These are phyloP conservation scores for Agonopterix subpropinquella DNA, from an alignment of 2,888 invertebrate genomes.

Conservation along the genomic window DNA sequence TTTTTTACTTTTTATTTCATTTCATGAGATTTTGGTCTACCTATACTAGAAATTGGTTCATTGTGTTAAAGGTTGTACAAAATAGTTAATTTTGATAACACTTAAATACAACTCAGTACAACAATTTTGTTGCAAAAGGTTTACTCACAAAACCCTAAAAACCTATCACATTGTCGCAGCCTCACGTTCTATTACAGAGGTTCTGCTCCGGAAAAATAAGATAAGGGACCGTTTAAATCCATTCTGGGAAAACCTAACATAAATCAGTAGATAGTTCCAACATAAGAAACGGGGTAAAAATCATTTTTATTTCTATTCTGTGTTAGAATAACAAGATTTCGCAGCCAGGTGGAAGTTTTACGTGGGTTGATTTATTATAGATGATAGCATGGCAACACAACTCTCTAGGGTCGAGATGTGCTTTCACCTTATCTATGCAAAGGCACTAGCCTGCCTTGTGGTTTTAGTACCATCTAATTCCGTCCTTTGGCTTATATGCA, in stretches of 20 bases:
- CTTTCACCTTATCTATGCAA: too few relatives aligned
- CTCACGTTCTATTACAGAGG: slow-evolving; percentile 1
- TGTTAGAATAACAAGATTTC: background rate
- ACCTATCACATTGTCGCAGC: background rate
- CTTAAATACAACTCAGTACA: too few relatives aligned
- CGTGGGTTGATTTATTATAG: slow-evolving; percentile 4
- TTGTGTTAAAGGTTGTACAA: too few relatives aligned
- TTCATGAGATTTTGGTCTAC: too few relatives aligned
- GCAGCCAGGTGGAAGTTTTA: background rate
- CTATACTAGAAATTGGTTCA: too few relatives aligned
- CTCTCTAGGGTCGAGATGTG: background rate
- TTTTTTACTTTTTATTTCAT: too few relatives aligned
- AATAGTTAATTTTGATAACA: too few relatives aligned
- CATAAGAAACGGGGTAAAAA: background rate
- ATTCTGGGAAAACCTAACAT: slow-evolving; percentile 4
- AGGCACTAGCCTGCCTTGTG: too few relatives aligned
- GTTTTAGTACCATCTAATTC: too few relatives aligned
- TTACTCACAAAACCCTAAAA: too few relatives aligned
- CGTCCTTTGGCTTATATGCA: too few relatives aligned
- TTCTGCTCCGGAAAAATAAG: background rate
- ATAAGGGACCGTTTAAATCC: slow-evolving; percentile 1
- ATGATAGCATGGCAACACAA: background rate
- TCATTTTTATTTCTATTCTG: background rate
- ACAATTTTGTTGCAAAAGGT: too few relatives aligned
- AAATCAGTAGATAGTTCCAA: slow-evolving; percentile 3